These are phyloP conservation scores for Drosophila fulvimacula DNA, from an alignment of 2,888 invertebrate genomes.

Conservation along the genomic window DNA sequence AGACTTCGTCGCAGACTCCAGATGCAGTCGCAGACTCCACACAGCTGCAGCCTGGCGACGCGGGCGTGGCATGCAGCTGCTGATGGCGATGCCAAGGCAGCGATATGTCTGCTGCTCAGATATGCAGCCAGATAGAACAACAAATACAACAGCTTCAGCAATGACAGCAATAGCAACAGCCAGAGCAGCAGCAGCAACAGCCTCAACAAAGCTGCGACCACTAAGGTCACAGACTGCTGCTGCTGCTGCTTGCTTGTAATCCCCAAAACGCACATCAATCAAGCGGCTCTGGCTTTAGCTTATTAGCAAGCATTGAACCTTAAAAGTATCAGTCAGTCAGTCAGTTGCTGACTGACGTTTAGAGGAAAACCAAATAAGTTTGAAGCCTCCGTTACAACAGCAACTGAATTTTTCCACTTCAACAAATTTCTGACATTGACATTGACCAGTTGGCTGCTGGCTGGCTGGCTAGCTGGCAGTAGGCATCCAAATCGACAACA, in stretches of 20 bases:
- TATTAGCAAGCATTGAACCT: constrained; percentile 71
- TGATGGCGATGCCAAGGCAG: constrained; percentile 58
- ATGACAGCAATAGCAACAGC: constrained; percentile 31
- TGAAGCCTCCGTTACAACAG: constrained; percentile 51
- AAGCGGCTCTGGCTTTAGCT: constrained; percentile 50
- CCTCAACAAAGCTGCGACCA: constrained; percentile 24
- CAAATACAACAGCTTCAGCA: constrained; percentile 32
- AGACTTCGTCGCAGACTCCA: constrained; percentile 34
- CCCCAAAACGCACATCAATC: constrained; percentile 73
- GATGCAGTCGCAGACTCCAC: constrained; percentile 19
- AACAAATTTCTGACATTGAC: constrained; percentile 80
- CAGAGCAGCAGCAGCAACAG: constrained; percentile 25
- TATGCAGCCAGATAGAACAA: constrained; percentile 63
- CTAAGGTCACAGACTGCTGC: constrained; percentile 52
- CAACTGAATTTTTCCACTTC: constrained; percentile 71
- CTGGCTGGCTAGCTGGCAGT: constrained; percentile 19
- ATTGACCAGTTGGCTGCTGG: constrained; percentile 69
- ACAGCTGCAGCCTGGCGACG: constrained; percentile 51
- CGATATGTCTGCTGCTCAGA: constrained; percentile 50
- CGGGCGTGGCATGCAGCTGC: constrained; percentile 65
- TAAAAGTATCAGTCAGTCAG: constrained; percentile 36
- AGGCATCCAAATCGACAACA: constrained; percentile 64
- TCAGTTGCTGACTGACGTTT: constrained; percentile 18
- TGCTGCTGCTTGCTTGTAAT: constrained; percentile 51
- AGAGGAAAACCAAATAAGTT: constrained; percentile 36